Conservation (phyloP, 37 sponge, comb jelly and placozoan species). For the Axinella damicornis region DNA sequence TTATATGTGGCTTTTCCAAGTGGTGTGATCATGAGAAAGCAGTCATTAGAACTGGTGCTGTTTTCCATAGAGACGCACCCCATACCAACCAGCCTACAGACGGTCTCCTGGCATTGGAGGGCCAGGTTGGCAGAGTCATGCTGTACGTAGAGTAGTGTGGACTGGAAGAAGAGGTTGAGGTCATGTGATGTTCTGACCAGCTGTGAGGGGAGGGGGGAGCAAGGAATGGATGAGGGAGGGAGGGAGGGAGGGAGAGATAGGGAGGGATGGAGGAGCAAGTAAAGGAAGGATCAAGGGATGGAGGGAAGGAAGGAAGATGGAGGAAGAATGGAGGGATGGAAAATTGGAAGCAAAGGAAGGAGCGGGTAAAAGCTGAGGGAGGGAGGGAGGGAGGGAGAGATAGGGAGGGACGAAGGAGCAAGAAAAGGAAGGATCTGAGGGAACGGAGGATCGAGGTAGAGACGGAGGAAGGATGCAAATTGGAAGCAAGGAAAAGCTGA, state of each 20-base stretch:
- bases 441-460: no score
- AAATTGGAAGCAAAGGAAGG: background rate
- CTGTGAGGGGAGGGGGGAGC: slow-evolving; percentile 5
- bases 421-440: no score
- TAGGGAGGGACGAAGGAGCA: no score
- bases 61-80: slow-evolving; percentile 36
- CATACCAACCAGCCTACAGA: slow-evolving; percentile 22
- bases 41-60: background rate
- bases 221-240: no score
- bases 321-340: background rate
- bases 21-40: slow-evolving; percentile 45
- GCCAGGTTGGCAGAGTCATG: slow-evolving; percentile 25
- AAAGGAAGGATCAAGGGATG: no score
- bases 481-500: no score
- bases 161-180: slow-evolving; percentile 52
- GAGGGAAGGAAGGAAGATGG: no score
- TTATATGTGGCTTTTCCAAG: slow-evolving; percentile 82
- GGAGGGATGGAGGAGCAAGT: no score
- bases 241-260: no score
- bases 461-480: no score
- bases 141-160: slow-evolving; percentile 69
- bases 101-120: background rate
- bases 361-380: no score
- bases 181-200: slow-evolving; percentile 52
- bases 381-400: no score